Percentiles rank a stretch among this genome's conserved stretches.
These are phyloP conservation scores for Cichladusa arquata DNA, from an alignment of 2,113 vertebrate species.

Conservation along the genomic window DNA sequence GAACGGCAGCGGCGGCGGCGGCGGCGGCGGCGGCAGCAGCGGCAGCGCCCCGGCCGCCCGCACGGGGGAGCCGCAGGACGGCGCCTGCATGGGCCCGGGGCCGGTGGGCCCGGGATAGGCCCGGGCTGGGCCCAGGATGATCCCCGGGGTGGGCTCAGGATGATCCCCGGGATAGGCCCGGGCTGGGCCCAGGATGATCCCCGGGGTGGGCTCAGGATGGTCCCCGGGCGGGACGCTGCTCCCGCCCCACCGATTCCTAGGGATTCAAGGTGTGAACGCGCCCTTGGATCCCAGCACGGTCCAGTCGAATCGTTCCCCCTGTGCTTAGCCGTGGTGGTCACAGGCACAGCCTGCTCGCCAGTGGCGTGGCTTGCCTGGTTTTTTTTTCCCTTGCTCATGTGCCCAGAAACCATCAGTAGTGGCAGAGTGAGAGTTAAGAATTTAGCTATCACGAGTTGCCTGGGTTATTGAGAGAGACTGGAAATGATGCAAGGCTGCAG, in stretches of 20 bases:
- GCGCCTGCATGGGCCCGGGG: not conserved
- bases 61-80: constrained; percentile 16
- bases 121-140: too few species aligned
- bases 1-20: not conserved
- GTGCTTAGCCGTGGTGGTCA: rapidly evolving
- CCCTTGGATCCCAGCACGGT: not conserved
- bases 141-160: too few species aligned
- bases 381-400: not conserved
- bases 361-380: rapidly evolving
- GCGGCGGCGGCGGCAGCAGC: too few species aligned
- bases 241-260: rapidly evolving
- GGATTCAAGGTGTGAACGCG: not conserved
- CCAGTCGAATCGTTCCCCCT: not conserved
- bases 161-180: too few species aligned
- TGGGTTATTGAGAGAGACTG: not conserved
- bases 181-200: too few species aligned
- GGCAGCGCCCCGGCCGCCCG: not conserved
- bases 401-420: not conserved
- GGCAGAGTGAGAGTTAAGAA: not conserved
- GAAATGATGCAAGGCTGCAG: not conserved
- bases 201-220: not conserved
- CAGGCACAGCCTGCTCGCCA: rapidly evolving
- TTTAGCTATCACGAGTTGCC: not conserved
- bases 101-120: too few species aligned
- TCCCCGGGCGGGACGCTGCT: too few species aligned